Evolutionary conservation across 2,113 vertebrate genomes (phyloP), one percentile per base, ranked within the genome.

Genomic region (Gasterosteus aculeatus): DNA sequence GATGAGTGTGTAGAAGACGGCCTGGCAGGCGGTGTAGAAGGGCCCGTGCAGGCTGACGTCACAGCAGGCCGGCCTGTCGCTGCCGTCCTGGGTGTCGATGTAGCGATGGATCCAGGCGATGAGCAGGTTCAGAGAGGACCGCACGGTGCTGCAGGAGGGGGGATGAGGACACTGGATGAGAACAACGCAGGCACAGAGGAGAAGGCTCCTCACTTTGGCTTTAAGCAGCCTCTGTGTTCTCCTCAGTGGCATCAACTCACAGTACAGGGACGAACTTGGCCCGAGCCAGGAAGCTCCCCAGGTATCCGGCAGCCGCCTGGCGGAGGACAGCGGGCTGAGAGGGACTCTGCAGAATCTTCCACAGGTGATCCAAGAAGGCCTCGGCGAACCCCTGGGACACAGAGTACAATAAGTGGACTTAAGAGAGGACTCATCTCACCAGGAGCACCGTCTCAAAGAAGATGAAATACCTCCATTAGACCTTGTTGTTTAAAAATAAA

Each of bases 351-450:
- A 99, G 69, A 69, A 96, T 94, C 87, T 95, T 99, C 98, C 98
- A 99, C 70, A 98, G 94, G 91, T 98, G 97, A 67, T 99, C 97
- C 90, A 98, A 88, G 90, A 99, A 99, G 35, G 97, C 97, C 86
- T 99, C 98, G 7, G 97, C 95, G 19, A 99, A 91, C 1, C 94
- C 95, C 98, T 99, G 80, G 11, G 65, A 79, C 10, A 53, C 35
- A 75, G 11, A 58, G 67, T 10, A 22, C 10, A 15, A 14, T 0
- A 12, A 10, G 57, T 6, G 18, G 5, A 44, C 3, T 39, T 2
- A 7, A 67, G 12, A 33, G 2, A 14, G 11, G 29, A 0, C 26
- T 57, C 7, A 31, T 39, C 39, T 38, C 12, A 67, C 7, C 26
- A 22, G 38, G 35, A 19, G 15, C 15, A 29, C 1, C 1, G 10